phyloP scores from a whole-genome alignment of 2,113 vertebrate genomes.

The Bombycilla garrulus region DNA sequence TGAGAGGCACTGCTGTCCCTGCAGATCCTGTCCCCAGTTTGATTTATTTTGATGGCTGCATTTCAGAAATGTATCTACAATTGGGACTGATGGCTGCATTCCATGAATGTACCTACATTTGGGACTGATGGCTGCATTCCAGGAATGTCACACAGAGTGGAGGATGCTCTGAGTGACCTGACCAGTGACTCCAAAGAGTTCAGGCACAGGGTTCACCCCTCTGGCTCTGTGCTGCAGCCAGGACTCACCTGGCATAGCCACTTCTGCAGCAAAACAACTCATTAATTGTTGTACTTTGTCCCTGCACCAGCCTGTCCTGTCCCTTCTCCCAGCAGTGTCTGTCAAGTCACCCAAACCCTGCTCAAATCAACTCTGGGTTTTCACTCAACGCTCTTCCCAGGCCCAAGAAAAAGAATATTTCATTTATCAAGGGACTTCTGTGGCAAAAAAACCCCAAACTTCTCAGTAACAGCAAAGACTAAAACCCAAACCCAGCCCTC shows the following conservation, averaged over 20 bases:
- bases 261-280: background rate
- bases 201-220: background rate
- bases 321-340: background rate
- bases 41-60: no score
- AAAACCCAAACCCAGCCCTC: background rate
- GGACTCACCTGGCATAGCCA: background rate
- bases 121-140: background rate
- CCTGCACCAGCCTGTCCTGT: background rate
- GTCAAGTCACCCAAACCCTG: background rate
- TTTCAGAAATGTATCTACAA: no score
- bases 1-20: background rate
- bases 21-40: background rate
- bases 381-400: background rate
- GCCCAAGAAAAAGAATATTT: background rate
- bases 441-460: background rate
- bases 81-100: no score
- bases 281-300: background rate
- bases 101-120: no score
- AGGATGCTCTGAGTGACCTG: background rate
- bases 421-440: background rate
- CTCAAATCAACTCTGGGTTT: background rate
- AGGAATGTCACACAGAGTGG: background rate
- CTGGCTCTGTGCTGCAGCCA: background rate
- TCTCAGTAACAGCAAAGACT: background rate
- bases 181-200: background rate